Evolutionary conservation across 2,888 invertebrate genomes (phyloP).

Genomic region (Fabriciana adippe): DNA sequence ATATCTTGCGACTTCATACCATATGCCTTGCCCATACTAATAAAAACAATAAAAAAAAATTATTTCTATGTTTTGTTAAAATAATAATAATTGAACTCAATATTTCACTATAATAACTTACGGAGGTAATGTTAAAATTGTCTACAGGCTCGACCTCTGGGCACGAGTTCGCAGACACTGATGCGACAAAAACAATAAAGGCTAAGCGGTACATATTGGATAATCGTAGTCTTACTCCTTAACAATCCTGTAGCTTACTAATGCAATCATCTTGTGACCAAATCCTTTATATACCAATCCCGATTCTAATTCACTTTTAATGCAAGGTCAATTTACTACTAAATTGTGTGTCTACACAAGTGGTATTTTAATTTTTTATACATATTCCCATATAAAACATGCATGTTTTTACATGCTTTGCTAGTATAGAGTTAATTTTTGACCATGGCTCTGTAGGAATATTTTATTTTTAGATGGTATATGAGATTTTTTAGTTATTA

Average conservation of each 20-base stretch:
- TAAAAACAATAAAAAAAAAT: not conserved
- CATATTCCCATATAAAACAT: not conserved
- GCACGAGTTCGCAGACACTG: constrained; percentile 12
- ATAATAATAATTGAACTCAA: not conserved
- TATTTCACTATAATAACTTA: constrained; percentile 8
- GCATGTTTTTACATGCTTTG: not conserved
- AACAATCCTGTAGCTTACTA: not conserved
- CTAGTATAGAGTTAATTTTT: too few relatives aligned
- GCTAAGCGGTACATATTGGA: constrained; percentile 4
- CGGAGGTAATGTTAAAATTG: constrained; percentile 21
- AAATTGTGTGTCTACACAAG: not conserved
- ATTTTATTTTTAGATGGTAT: too few relatives aligned
- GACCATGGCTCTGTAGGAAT: too few relatives aligned
- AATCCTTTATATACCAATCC: constrained; percentile 13
- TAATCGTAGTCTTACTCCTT: constrained; percentile 1
- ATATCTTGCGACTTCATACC: constrained; percentile 21
- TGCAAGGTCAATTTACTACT: constrained; percentile 4
- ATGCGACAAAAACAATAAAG: constrained; percentile 1
- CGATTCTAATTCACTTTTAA: constrained; percentile 4
- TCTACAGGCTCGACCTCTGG: constrained; percentile 18
- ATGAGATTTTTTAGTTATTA: too few relatives aligned
- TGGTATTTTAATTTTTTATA: not conserved
- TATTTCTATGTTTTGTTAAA: not conserved
- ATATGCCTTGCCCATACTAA: constrained; percentile 22
- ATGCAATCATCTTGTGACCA: not conserved